Base-by-base conservation (phyloP, 2,888 invertebrate species). In the Nomada ferruginata region DNA sequence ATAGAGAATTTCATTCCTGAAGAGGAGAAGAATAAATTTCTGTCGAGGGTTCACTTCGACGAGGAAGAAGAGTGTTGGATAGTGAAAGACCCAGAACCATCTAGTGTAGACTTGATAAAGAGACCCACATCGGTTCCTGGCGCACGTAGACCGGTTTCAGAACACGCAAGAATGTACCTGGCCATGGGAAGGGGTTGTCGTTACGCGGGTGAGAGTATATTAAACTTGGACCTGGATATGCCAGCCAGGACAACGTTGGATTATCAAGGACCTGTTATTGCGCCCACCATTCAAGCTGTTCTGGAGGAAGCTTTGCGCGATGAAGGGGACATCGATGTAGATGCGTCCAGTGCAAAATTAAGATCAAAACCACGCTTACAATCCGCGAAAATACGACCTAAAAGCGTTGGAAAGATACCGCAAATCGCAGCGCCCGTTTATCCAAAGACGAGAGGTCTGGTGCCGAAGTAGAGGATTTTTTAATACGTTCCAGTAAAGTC, bases 1-100 rank as follows among this genome's bases (percentile, higher is more conserved):
- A 97, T 98, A 85, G 98, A 98, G 92, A 97, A 97, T 94, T 98
- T 98, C 94, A 97, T 98, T 91, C 98, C 98, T 11, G 95, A 95
- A 0, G 97, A 97, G 91, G 97, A 97, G 79, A 96, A 97, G 90
- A 95, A 95, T 60, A 96, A 97, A 83, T 95, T 98, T 4, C 95
- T 97, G 82, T 96, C 96, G 63, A 95, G 97, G 86, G 96, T 97
- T 18, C 95, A 95, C 70, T 97, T 96, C 92, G 97, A 98, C 91
- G 98, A 98, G 85, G 97, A 97, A 88, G 96, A 96, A 80, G 97
- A 98, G 90, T 95, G 95, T 73, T 98, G 97, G 97, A 94, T 95
- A 11, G 85, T 95, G 23, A 94, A 93, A 57, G 94, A 94, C 47
- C 93, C 94, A 63, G 94, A 94, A 13, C 93, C 93, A 55, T 89